Evolutionary conservation across 2,113 vertebrate genomes (phyloP).

Genomic region (Hyperopisus bebe): DNA sequence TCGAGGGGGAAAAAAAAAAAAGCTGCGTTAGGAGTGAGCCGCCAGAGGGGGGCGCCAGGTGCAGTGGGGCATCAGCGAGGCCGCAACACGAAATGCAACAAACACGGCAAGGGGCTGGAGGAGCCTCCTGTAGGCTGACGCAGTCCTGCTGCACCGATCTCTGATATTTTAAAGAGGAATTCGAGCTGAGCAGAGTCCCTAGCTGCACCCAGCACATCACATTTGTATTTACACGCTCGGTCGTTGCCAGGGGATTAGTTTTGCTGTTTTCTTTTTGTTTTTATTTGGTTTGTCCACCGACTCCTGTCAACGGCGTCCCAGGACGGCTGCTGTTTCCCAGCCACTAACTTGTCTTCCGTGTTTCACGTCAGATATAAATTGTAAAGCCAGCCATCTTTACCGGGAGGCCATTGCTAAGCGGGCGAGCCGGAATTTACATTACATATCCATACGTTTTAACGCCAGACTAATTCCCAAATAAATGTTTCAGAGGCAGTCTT

Average conservation of each 20-base stretch:
- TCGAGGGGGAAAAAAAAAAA: neutral
- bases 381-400: constrained; percentile 16
- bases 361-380: constrained; percentile 16
- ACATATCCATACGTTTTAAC: too few species aligned
- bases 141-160: neutral
- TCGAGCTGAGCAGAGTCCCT: neutral
- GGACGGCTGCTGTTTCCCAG: neutral
- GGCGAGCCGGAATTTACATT: neutral
- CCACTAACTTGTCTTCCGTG: too few species aligned
- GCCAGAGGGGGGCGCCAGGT: neutral
- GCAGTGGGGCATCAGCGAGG: too few species aligned
- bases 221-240: neutral
- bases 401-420: constrained; percentile 18
- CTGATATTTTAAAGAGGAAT: neutral
- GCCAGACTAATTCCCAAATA: too few species aligned
- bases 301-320: neutral
- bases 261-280: neutral
- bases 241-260: neutral
- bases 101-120: neutral
- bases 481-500: too few species aligned
- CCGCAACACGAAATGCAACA: too few species aligned
- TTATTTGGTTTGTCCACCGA: neutral
- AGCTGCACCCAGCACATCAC: neutral
- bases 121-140: neutral
- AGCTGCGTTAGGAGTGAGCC: neutral